Evolutionary conservation across 2,797 vertebrate genomes (phyloP).

Genomic region (Yasuhikotakia modesta): DNA sequence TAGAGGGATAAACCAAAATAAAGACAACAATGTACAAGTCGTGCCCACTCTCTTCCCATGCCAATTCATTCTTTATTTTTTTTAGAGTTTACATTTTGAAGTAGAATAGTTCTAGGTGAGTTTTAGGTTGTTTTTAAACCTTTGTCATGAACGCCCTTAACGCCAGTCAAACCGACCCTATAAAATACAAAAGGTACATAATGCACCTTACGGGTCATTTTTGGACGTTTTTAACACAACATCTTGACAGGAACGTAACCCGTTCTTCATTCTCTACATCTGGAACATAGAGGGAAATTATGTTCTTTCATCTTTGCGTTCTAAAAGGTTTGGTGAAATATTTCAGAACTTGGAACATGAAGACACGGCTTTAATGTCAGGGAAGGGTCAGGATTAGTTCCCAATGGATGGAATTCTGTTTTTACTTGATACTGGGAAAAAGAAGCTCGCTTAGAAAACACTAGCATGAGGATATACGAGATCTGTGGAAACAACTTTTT

Average conservation of each 20-base stretch:
- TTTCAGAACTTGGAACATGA: background rate
- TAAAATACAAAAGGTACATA: slow-evolving; percentile 9
- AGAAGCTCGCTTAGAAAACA: background rate
- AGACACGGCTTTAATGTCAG: slow-evolving; percentile 14
- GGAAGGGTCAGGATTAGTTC: background rate
- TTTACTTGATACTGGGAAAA: background rate
- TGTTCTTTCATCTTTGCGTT: slow-evolving; percentile 31
- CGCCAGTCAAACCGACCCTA: background rate
- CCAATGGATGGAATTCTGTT: background rate
- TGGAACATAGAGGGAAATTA: background rate
- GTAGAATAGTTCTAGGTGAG: background rate
- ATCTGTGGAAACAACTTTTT: slow-evolving; percentile 16
- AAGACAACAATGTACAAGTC: background rate
- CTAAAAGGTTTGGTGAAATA: slow-evolving; percentile 22
- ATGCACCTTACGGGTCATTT: slow-evolving; percentile 9
- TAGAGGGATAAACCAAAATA: background rate
- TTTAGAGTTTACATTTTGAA: background rate
- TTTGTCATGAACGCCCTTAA: slow-evolving; percentile 22
- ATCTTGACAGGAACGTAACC: slow-evolving; percentile 2
- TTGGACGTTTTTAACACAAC: slow-evolving; percentile 18
- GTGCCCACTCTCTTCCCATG: background rate
- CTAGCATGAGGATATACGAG: slow-evolving; percentile 3
- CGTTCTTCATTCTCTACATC: slow-evolving; percentile 2
- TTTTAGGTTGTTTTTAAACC: slow-evolving; percentile 20
- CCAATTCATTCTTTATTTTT: background rate